Evolutionary conservation across 2,113 vertebrate species (phyloP), one percentile per base, ranked within the genome.

Genomic region (Xiphias gladius): DNA sequence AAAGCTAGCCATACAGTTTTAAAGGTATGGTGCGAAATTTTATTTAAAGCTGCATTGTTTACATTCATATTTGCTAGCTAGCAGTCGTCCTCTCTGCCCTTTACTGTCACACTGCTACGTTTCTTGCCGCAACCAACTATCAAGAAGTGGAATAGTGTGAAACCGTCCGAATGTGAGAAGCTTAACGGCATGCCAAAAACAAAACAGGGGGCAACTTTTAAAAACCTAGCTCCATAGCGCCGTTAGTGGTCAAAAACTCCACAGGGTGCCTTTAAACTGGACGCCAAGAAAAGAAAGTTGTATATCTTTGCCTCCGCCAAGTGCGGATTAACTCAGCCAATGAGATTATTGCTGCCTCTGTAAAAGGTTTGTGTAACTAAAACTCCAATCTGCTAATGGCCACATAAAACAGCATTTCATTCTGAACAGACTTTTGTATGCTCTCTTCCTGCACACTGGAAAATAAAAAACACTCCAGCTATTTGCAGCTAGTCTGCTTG

Each of bases 311-410:
- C 43, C 63, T 64, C 32, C 3, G 12, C n/a, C 61, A 50, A 28
- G 2, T 35, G 64, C 22, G 37, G 28, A 73, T 64, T n/a, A 32
- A 55, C 43, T 65, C 65, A 19, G 35, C 77, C 77, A 80, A 62
- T 79, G 39, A 80, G 61, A 85, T 52, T 19, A 65, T 32, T 12
- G 54, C 69, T 77, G 73, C 89, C 73, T 55, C 64, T 66, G 67
- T 71, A 76, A 84, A 90, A 90, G 68, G 62, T 86, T 87, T 82
- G 78, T 78, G 84, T 39, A 64, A 80, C 72, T 73, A 80, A 91
- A 88, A 84, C 78, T 84, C 79, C 83, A 90, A 91, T 90, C 80
- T 84, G 20, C 89, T 90, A 88, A 86, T 90, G 83, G 80, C 57
- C 69, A 79, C 84, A 89, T 90, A 91, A 86, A 91, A 90, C 46